Evolutionary conservation across 2,888 invertebrate genomes (phyloP), one percentile per base, ranked within the genome.

Genomic region (Idaea aversata): DNA sequence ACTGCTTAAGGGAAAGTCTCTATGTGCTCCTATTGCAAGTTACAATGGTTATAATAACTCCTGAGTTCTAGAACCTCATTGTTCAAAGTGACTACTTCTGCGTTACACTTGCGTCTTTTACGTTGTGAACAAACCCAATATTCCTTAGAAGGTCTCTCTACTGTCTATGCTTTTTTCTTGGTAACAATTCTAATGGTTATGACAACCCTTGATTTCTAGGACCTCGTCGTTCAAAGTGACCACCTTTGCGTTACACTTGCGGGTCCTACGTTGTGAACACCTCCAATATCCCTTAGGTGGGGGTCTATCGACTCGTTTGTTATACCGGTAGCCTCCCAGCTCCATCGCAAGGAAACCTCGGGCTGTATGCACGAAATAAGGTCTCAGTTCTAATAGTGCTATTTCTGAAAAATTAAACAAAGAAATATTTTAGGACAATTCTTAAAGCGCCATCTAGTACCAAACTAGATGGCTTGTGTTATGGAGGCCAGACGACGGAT

Each of bases 221-320:
- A 73, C 69, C 15, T 61, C 61, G 58, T 72, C 62, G 0, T 73
- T 64, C 61, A 65, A 69, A 6, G 73, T 72, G 7, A 70, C 65
- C 5, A 67, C 66, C 0, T 70, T 73, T 5, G 68, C 69, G 63
- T 66, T 72, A 57, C 73, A 73, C 25, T 61, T 61, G 5, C 35
- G 34, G 57, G 68, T 67, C 36, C 64, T 72, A 57, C 66, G 67
- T 65, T 68, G 66, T 25, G 65, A 68, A 59, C 73, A 73, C 3
- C 69, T 66, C 72, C 72, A 73, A 57, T 73, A 71, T 3, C 69
- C 65, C 16, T 69, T 68, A 16, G 61, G 38, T 3, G 66, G 65
- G n/a, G 58, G 66, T 38, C 63, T 62, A 1, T 25, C 47, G 15
- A 38, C 34, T 63, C 65, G 66, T 16, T 62, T 63, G 36, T 65